These are phyloP conservation scores for Caranx melampygus DNA, from an alignment of 2,113 vertebrate species.

Conservation along the genomic window DNA sequence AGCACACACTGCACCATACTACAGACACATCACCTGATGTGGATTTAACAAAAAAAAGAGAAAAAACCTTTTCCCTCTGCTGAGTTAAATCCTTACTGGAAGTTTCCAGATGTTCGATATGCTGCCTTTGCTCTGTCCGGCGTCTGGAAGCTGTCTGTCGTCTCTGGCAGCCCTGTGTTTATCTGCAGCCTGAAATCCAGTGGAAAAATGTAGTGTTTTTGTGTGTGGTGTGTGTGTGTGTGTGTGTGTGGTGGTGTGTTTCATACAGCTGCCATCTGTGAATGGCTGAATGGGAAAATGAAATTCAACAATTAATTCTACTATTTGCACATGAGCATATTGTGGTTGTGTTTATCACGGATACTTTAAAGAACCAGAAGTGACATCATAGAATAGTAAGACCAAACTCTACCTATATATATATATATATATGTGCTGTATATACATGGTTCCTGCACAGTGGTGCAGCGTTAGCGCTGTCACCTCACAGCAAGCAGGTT, in stretches of 20 bases:
- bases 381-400: too few relatives aligned
- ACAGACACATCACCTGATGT: conserved; percentile 15
- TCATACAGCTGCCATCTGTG: background rate
- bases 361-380: too few relatives aligned
- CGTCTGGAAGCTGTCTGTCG: background rate
- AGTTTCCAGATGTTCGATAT: conserved; percentile 12
- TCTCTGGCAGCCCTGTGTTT: background rate
- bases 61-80: background rate
- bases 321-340: background rate
- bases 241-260: too few relatives aligned
- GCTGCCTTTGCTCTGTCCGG: conserved; percentile 2
- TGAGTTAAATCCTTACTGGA: conserved; percentile 12
- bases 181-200: conserved; percentile 1
- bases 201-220: background rate
- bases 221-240: too few relatives aligned
- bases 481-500: too few relatives aligned
- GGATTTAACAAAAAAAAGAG: background rate
- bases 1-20: conserved; percentile 18
- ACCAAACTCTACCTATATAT: too few relatives aligned
- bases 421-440: too few relatives aligned
- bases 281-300: background rate
- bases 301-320: background rate
- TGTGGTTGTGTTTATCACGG: too few relatives aligned
- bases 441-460: too few relatives aligned
- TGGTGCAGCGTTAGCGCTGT: too few relatives aligned